Base-by-base conservation (phyloP, 1,140 invertebrate species). In the Heterodera carotae region DNA sequence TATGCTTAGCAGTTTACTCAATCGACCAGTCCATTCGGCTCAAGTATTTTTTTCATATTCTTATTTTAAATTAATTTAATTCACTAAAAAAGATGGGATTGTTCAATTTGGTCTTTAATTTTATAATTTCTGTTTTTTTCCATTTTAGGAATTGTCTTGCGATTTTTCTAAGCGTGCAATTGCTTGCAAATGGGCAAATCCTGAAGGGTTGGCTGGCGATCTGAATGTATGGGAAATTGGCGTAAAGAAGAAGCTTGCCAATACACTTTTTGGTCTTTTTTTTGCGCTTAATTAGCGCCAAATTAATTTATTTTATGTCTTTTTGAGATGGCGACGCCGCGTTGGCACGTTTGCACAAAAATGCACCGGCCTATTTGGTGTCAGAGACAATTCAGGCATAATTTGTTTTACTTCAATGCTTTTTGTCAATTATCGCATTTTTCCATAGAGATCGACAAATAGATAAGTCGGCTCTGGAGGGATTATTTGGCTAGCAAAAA, bases 371-470 rank as follows among this genome's bases (percentile, higher is more conserved):
- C 48, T 67, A 83, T 59, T 67, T 86, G 18, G 43, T 88, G 7
- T 86, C 86, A 8, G 84, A 86, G 76, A 84, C 81, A 8, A 82
- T 86, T 67, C 75, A 64, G 87, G 84, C 76, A 64, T 84, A 25
- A 59, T n/a, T n/a, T n/a, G n/a, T n/a, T n/a, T n/a, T n/a, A n/a
- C n/a, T n/a, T n/a, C n/a, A n/a, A n/a, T n/a, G n/a, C n/a, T n/a
- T n/a, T n/a, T n/a, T n/a, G n/a, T n/a, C n/a, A n/a, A n/a, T n/a
- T n/a, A n/a, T n/a, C n/a, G n/a, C n/a, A n/a, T n/a, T n/a, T n/a
- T n/a, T n/a, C n/a, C n/a, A n/a, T n/a, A n/a, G n/a, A n/a, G n/a
- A n/a, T n/a, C n/a, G n/a, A n/a, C n/a, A n/a, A n/a, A n/a, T n/a
- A n/a, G n/a, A n/a, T n/a, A n/a, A n/a, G n/a, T n/a, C n/a, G n/a